Base-by-base conservation (phyloP, 2,113 vertebrate genomes). In the Sinosuthora webbiana region DNA sequence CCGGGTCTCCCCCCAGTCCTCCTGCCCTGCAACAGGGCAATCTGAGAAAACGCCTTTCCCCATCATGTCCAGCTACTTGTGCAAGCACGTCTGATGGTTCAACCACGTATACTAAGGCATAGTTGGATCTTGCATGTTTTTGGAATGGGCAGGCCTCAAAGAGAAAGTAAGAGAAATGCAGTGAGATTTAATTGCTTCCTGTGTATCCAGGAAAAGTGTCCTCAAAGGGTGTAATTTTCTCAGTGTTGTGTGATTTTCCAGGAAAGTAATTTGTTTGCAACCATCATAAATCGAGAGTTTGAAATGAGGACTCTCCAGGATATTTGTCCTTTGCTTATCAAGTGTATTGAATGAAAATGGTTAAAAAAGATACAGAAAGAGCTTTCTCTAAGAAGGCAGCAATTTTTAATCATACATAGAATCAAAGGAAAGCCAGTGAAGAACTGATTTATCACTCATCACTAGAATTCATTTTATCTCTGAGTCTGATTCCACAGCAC, bases 31-130 rank as follows among this genome's bases (percentile, higher is more conserved):
- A 14, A 0, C 9, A 13, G 37, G 37, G 10, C 39, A 8, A 1
- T 1, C 17, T 2, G 44, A 24, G 44, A 30, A 78, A 63, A 60
- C 1, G 2, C 15, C 12, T 14, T 30, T n/a, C 28, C 8, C 3
- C 22, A 4, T 20, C 22, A 6, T 0, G 0, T 8, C 11, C 2
- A 1, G 28, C 24, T 21, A 13, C 17, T 9, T 7, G 18, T 16
- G 25, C n/a, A 7, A 55, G 23, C 33, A 7, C 19, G 2, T 10
- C 13, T 3, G 23, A 2, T 18, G 20, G 1, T 33, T 76, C 37
- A 17, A 3, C 9, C 44, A 3, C 6, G 0, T 62, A 63, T 31
- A 12, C 13, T 7, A 27, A 50, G 57, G 7, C 25, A 13, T 3
- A 6, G 12, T 5, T n/a, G 16, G 12, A 20, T 21, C 18, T 37